These are phyloP conservation scores for Buphagus erythrorhynchus DNA, from an alignment of 2,797 vertebrate genomes.

Conservation along the genomic window DNA sequence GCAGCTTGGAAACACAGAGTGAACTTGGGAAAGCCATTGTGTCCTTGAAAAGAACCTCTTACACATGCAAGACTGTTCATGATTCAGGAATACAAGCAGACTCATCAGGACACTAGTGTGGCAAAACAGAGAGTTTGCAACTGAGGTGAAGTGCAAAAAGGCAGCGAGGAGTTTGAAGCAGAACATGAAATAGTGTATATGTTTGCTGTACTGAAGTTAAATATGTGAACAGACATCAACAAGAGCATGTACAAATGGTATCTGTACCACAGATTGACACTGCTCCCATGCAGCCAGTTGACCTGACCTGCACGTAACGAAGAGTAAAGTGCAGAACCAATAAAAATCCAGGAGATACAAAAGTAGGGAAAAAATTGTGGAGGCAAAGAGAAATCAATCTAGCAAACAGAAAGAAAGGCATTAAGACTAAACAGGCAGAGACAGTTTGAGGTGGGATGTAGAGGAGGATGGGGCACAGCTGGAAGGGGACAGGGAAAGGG, in stretches of 20 bases:
- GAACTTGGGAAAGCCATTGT: not conserved
- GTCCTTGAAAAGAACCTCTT: not conserved
- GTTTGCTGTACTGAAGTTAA: not conserved
- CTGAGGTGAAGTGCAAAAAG: not conserved
- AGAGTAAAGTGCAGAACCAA: not conserved
- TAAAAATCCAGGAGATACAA: not conserved
- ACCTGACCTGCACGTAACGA: not conserved
- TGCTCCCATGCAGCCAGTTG: not conserved
- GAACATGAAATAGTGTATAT: not conserved
- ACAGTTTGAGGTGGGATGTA: not conserved
- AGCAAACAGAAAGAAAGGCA: not conserved
- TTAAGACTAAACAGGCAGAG: not conserved
- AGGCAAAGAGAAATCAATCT: not conserved
- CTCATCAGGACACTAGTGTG: not conserved
- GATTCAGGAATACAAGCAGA: not conserved
- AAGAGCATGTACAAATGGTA: not conserved
- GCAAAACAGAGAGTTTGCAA: not conserved
- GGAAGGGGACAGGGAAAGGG: not conserved
- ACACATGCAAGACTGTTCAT: not conserved
- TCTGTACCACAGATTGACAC: not conserved
- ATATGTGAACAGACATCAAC: not conserved
- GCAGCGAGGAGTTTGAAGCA: not conserved
- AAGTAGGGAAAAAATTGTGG: not conserved
- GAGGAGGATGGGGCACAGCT: not conserved
- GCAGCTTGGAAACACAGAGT: not conserved